Evolutionary conservation across 2,797 vertebrate genomes (phyloP).

Genomic region (Synaphobranchus kaupii): DNA sequence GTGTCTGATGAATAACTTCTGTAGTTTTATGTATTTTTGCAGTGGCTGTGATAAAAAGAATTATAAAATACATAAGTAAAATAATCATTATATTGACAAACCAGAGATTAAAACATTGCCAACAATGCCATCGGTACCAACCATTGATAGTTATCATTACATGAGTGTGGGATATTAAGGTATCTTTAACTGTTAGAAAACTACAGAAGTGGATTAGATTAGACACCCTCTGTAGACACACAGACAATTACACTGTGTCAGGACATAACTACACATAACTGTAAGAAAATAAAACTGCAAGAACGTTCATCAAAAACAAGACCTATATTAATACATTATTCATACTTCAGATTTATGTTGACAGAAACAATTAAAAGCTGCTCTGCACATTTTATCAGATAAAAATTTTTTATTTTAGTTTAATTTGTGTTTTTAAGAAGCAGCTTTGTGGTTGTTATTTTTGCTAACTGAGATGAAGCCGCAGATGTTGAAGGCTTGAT

Average conservation of each 20-base stretch:
- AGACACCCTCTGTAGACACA: constrained; percentile 36
- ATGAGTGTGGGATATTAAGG: not conserved
- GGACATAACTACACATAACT: constrained; percentile 56
- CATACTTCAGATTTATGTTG: not conserved
- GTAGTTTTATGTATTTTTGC: not conserved
- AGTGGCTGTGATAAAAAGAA: constrained; percentile 1
- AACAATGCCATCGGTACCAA: not conserved
- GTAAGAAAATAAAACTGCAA: constrained; percentile 65
- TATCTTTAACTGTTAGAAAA: not conserved
- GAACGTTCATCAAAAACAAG: constrained; percentile 52
- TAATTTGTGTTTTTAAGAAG: constrained; percentile 51
- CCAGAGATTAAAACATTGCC: constrained; percentile 1
- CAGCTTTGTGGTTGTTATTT: constrained; percentile 32
- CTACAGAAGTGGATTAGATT: not conserved
- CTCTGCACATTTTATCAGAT: constrained; percentile 48
- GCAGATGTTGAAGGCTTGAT: constrained; percentile 32
- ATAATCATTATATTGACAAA: not conserved
- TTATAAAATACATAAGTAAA: not conserved
- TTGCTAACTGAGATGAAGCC: not conserved
- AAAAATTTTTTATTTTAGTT: constrained; percentile 45
- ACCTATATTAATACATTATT: not conserved
- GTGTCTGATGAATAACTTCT: constrained; percentile 30
- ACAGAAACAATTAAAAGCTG: constrained; percentile 43
- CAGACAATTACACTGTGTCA: constrained; percentile 19
- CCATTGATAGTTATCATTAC: not conserved